Base-by-base conservation (phyloP, 2,113 vertebrate genomes). In the Albula goreensis region DNA sequence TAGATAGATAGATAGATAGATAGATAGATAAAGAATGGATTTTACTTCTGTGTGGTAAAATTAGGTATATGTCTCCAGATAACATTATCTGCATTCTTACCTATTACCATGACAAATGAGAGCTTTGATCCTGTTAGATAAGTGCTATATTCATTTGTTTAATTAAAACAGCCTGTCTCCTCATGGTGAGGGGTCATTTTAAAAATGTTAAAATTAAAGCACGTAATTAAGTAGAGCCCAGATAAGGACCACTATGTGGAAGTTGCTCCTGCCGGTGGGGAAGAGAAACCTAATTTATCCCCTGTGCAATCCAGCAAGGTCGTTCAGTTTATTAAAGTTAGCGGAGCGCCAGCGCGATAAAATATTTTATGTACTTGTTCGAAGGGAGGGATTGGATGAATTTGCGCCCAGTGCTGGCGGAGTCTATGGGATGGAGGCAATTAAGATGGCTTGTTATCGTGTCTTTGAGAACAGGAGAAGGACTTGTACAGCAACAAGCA, bases 201-300 rank as follows among this genome's bases (percentile, higher is more conserved):
- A 93, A 94, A 96, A 97, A 96, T 95, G 94, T 95, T 97, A 95
- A 97, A 98, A 98, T 97, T 97, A 97, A 98, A 98, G 95, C 94
- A 97, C 94, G 95, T 97, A 98, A 98, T 99, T 99, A 98, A 97
- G 95, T 95, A 94, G 95, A 95, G 92, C 94, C 95, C 94, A 96
- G 96, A 97, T 98, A 98, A 98, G 97, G 93, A 96, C 92, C 95
- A 95, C 95, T 96, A 94, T 94, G 92, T 93, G 95, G 94, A 93
- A 93, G 93, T 93, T 94, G 93, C 92, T 92, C 92, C 91, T 91
- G 93, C 92, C 91, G 89, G 91, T 90, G 90, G 92, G 92, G 94
- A 95, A 97, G 92, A 92, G 93, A 96, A 96, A 94, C 92, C 97
- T 97, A 96, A 97, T 98, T 97, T 97, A 95, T 96, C 96, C 96